Evolutionary conservation across 2,888 invertebrate genomes (phyloP), one percentile per base, ranked within the genome.

Genomic region (Sympetrum striolatum): DNA sequence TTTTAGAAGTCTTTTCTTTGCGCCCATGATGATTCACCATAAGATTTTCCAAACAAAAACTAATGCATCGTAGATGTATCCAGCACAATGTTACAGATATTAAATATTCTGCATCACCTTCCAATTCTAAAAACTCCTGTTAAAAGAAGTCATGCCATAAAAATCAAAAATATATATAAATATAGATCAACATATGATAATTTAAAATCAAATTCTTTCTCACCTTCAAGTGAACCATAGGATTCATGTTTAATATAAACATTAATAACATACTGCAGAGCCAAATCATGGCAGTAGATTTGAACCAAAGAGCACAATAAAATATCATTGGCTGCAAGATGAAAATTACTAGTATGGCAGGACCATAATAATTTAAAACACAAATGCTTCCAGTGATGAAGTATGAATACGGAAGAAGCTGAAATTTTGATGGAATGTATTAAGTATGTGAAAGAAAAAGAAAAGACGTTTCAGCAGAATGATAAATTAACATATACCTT

Each of bases 1-100:
- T 81, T 25, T 73, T 81, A 31, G 53, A 37, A 79, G 48, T 82
- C 22, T 90, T 58, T 39, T 64, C 44, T 6, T 86, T 90, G 18
- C 90, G 35, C 48, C 25, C 25, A 31, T 14, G 73, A 25, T 90
- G 60, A 35, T 90, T 90, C 8, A 53, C 90, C 58, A 58, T 90
- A 10, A 95, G 93, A 92, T 94, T 94, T 92, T 96, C 96, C 91
- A 97, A 94, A 92, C 95, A 95, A 93, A 95, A 97, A 93, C 98
- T 97, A 73, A 97, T 96, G 92, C 97, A 97, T 92, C 97, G 96
- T 92, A 96, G 94, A 93, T 96, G 96, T 93, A 95, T 96, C 97
- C 97, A 98, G 91, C 96, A 92, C 91, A 25, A 93, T 64, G 95
- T 94, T 91, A 95, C 94, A 91, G 95, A 94, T 90, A 96, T 92